These are phyloP conservation scores for Corbicula japonica DNA, from an alignment of 2,888 invertebrate genomes.

Conservation along the genomic window DNA sequence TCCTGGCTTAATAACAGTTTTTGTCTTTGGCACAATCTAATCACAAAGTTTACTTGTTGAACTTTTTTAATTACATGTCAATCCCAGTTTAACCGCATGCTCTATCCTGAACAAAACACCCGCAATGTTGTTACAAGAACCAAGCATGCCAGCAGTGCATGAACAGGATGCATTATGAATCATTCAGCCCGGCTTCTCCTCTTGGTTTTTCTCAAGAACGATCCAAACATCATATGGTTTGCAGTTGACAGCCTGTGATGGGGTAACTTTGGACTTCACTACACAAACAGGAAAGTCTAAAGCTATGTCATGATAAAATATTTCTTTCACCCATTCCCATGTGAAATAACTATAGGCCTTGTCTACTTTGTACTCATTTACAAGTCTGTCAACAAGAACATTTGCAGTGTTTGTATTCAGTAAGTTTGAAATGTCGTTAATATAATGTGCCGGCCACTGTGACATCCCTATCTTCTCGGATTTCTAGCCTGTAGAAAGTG, in stretches of 20 bases:
- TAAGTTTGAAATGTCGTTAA: no score
- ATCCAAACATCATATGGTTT: conserved; percentile 5
- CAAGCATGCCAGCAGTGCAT: no score
- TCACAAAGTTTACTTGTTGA: background rate
- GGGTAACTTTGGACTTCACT: conserved; percentile 6
- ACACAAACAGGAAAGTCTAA: background rate
- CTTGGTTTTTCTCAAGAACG: background rate
- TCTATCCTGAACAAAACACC: no score
- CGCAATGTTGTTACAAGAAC: no score
- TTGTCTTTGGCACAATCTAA: background rate
- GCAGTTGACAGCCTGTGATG: conserved; percentile 6
- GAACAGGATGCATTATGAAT: background rate
- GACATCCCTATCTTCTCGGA: no score
- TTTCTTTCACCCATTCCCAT: background rate
- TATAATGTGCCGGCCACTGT: no score
- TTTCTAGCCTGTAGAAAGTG: no score
- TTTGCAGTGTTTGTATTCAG: no score
- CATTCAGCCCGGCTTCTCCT: background rate
- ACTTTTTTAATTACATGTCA: conserved; percentile 2
- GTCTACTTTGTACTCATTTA: conserved; percentile 12
- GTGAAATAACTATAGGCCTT: conserved; percentile 7
- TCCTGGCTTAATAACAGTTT: background rate
- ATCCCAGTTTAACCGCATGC: background rate
- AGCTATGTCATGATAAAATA: no score
- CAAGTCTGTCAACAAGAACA: background rate